phyloP scores from a whole-genome alignment of 2,888 invertebrate genomes.

The Drosophila melanosoma region DNA sequence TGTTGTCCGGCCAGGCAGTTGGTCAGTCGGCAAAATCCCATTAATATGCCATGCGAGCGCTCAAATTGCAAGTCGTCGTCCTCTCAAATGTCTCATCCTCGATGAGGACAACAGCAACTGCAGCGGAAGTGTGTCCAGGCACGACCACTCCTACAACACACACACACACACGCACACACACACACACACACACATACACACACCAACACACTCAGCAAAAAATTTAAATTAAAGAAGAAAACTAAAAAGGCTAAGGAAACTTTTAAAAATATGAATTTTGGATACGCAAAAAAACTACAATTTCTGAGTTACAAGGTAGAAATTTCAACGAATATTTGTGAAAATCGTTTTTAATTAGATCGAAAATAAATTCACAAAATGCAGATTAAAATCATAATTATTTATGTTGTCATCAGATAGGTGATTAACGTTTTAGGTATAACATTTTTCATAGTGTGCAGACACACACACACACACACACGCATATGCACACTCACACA shows the following conservation, averaged over 20 bases:
- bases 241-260: background rate
- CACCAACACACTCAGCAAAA: background rate
- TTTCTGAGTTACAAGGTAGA: background rate
- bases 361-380: background rate
- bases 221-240: background rate
- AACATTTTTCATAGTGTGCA: background rate
- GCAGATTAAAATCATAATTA: background rate
- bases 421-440: background rate
- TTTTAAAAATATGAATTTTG: background rate
- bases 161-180: slow-evolving; percentile 18
- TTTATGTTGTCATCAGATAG: background rate
- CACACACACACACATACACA: slow-evolving; percentile 18
- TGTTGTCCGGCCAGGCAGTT: slow-evolving; percentile 46
- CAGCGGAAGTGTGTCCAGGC: slow-evolving; percentile 73
- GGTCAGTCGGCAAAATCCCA: slow-evolving; percentile 57
- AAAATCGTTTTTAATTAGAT: background rate
- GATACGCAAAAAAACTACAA: no score
- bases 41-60: slow-evolving; percentile 77
- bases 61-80: slow-evolving; percentile 76
- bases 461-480: slow-evolving; percentile 1
- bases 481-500: slow-evolving; percentile 4
- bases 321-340: background rate
- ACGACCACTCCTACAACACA: slow-evolving; percentile 50
- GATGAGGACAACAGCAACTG: slow-evolving; percentile 48
- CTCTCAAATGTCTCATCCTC: slow-evolving; percentile 61